Evolutionary conservation across 2,113 vertebrate species (phyloP).

Genomic region (Scartelaos histophorus): DNA sequence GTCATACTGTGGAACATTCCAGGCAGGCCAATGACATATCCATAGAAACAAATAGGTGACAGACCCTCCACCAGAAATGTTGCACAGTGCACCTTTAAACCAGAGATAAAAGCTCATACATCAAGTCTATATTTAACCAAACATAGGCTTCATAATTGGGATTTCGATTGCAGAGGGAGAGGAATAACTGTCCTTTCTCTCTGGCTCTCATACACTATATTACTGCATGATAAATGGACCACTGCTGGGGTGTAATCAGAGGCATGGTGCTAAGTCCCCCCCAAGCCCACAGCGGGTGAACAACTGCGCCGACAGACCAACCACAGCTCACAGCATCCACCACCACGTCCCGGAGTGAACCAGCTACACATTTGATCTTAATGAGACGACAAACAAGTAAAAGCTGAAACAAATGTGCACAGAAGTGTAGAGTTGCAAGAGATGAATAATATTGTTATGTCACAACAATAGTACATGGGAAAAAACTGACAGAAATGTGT

Average conservation of each 20-base stretch:
- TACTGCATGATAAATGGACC: constrained; percentile 46
- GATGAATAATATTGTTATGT: not conserved
- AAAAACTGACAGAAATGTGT: constrained; percentile 10
- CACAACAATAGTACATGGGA: not conserved
- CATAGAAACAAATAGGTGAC: too few relatives aligned
- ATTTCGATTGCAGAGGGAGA: constrained; percentile 21
- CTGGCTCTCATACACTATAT: constrained; percentile 23
- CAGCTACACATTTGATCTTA: not conserved
- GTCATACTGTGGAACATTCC: too few relatives aligned
- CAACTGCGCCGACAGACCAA: constrained; percentile 41
- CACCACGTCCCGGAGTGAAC: not conserved
- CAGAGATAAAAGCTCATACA: too few relatives aligned
- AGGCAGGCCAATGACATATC: too few relatives aligned
- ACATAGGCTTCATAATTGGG: constrained; percentile 30
- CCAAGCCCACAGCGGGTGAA: constrained; percentile 44
- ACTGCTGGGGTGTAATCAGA: constrained; percentile 62
- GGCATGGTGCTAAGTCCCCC: constrained; percentile 46
- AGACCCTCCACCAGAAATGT: too few relatives aligned
- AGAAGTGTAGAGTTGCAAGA: not conserved
- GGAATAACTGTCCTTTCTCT: constrained; percentile 37
- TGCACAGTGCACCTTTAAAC: too few relatives aligned
- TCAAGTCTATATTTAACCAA: not conserved
- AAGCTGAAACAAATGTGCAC: not conserved
- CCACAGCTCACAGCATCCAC: constrained; percentile 32
- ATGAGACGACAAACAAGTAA: not conserved